Evolutionary conservation across 30 jellyfish, hydroid and myxozoan genomes (phyloP).

Genomic region (Hydra vulgaris): DNA sequence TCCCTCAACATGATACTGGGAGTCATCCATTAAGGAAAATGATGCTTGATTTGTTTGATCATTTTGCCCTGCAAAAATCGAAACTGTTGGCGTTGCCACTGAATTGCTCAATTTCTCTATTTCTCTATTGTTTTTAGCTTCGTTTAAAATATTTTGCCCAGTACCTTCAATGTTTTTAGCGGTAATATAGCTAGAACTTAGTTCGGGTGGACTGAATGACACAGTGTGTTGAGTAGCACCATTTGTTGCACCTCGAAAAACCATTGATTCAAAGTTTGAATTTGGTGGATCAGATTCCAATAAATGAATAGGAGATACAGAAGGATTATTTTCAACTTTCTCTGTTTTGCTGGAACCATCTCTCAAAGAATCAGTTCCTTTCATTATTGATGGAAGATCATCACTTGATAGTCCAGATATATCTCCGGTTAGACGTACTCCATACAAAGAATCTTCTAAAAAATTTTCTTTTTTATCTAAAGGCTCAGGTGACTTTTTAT

Average conservation of each 20-base stretch:
- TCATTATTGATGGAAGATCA: constrained; percentile 15
- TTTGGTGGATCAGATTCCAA: background rate
- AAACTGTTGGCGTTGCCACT: background rate
- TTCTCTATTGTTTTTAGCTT: background rate
- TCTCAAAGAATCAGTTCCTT: background rate
- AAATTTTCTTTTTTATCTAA: background rate
- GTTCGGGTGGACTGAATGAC: background rate
- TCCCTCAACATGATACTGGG: background rate
- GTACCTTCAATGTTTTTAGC: background rate
- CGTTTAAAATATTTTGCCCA: background rate
- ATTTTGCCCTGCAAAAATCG: background rate
- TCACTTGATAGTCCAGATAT: constrained; percentile 6
- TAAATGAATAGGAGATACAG: background rate
- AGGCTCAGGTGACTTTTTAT: background rate
- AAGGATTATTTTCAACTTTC: background rate
- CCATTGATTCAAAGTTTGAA: background rate
- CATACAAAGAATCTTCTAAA: constrained; percentile 7
- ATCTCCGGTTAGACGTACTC: constrained; percentile 9
- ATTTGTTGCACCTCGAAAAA: background rate
- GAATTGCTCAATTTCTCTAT: background rate
- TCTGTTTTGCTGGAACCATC: background rate
- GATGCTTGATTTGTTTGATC: background rate
- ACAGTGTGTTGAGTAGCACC: background rate
- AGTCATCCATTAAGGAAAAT: background rate
- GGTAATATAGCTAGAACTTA: background rate